Evolutionary conservation across 1,140 invertebrate genomes (phyloP).

Genomic region (Formica selysi): DNA sequence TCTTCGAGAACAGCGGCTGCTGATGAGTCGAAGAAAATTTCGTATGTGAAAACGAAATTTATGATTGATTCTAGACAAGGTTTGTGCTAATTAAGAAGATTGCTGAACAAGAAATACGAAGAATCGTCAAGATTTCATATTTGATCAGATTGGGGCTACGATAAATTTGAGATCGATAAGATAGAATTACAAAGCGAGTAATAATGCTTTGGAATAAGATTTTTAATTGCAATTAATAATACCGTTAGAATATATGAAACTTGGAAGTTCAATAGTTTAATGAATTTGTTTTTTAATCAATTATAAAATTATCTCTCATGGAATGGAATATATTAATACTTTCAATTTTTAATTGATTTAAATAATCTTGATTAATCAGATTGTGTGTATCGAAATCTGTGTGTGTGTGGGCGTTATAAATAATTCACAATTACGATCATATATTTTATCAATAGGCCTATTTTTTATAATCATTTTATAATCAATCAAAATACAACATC

Average conservation of each 20-base stretch:
- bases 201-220: conserved; percentile 1
- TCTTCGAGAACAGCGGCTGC: background rate
- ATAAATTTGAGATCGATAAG: background rate
- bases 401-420: background rate
- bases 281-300: background rate
- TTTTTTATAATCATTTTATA: conserved; percentile 5
- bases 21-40: background rate
- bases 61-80: background rate
- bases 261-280: conserved; percentile 18
- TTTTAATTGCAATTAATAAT: conserved; percentile 28
- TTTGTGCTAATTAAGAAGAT: conserved; percentile 11
- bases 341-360: conserved; percentile 24
- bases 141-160: background rate
- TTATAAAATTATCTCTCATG: background rate
- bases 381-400: background rate
- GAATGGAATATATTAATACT: conserved; percentile 7
- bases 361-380: background rate
- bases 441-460: conserved; percentile 29
- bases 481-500: conserved; percentile 11
- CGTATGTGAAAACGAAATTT: conserved; percentile 23
- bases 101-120: background rate
- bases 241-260: background rate
- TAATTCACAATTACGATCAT: background rate
- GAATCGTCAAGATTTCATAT: conserved; percentile 1
- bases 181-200: conserved; percentile 11